phyloP scores from a whole-genome alignment of 2,113 vertebrate species.

The Formicarius rufipectus region DNA sequence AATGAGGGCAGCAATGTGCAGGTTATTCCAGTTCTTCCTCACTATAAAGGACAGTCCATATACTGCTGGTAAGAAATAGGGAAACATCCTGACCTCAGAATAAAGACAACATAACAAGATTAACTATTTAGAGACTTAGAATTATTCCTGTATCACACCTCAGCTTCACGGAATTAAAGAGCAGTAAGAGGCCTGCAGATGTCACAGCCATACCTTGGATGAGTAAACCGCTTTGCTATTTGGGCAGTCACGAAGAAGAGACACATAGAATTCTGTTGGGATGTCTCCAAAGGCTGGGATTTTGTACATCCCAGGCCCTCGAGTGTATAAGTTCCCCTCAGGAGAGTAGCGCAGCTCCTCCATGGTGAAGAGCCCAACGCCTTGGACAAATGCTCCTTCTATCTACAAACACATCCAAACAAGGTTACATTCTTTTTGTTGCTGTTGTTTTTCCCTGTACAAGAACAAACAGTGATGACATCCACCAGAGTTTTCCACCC shows the following conservation, averaged over 20 bases:
- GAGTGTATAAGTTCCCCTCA: slow-evolving; percentile 84
- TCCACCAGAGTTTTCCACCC: neutral
- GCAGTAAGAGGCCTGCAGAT: neutral
- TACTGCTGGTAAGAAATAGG: neutral
- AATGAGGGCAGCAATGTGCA: neutral
- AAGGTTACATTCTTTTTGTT: neutral
- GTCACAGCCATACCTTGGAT: slow-evolving; percentile 82
- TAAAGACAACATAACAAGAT: neutral
- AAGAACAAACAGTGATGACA: neutral
- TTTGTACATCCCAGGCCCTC: slow-evolving; percentile 95
- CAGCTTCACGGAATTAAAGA: neutral
- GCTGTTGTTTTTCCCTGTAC: neutral
- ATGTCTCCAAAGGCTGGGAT: slow-evolving; percentile 93
- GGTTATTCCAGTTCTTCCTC: neutral
- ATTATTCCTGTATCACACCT: neutral
- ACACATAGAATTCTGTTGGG: slow-evolving; percentile 84
- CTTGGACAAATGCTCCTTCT: slow-evolving; percentile 93
- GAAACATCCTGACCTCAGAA: neutral
- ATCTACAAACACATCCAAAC: slow-evolving; percentile 74
- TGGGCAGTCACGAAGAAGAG: slow-evolving; percentile 88
- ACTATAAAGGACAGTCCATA: neutral
- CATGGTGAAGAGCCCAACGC: slow-evolving; percentile 91
- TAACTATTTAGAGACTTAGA: neutral
- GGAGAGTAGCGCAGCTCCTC: slow-evolving; percentile 94
- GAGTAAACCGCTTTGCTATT: slow-evolving; percentile 90